Conservation (phyloP, 2,797 vertebrate genomes). For the Lepilemur ruficaudatus region DNA sequence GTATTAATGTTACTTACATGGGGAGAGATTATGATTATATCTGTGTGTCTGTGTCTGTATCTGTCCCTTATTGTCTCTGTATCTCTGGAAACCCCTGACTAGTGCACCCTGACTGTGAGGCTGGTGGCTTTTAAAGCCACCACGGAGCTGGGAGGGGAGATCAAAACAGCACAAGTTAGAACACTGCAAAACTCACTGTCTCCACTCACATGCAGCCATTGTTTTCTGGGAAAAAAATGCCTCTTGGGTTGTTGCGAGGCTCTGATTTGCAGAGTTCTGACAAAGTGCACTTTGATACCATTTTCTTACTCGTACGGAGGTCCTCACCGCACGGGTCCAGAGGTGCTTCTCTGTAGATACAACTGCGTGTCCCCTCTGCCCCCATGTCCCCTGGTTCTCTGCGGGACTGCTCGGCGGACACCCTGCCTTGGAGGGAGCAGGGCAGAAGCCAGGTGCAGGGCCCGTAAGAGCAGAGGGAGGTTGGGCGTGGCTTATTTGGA, state of each 20-base stretch:
- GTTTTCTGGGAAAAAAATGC: not conserved
- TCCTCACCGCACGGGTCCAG: accelerated
- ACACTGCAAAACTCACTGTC: accelerated
- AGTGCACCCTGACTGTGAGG: accelerated
- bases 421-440: too few relatives aligned
- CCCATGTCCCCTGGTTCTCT: accelerated
- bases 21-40: not conserved
- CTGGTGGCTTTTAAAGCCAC: not conserved
- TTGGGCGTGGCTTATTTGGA: accelerated
- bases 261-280: too few relatives aligned
- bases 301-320: accelerated
- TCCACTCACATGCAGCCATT: accelerated
- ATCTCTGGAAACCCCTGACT: not conserved
- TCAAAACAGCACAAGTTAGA: accelerated
- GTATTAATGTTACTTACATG: not conserved
- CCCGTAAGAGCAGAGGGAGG: not conserved
- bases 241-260: not conserved
- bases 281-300: too few relatives aligned
- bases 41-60: too few relatives aligned
- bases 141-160: accelerated
- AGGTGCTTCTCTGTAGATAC: too few relatives aligned
- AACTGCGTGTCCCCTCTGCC: accelerated
- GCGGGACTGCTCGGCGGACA: accelerated
- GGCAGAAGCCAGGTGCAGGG: not conserved
- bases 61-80: accelerated